A percentile compares a stretch with the other conserved stretches of the same genome.
phyloP scores from a whole-genome alignment of 1,140 invertebrate genomes.

The Pogonognathellus flavescens region DNA sequence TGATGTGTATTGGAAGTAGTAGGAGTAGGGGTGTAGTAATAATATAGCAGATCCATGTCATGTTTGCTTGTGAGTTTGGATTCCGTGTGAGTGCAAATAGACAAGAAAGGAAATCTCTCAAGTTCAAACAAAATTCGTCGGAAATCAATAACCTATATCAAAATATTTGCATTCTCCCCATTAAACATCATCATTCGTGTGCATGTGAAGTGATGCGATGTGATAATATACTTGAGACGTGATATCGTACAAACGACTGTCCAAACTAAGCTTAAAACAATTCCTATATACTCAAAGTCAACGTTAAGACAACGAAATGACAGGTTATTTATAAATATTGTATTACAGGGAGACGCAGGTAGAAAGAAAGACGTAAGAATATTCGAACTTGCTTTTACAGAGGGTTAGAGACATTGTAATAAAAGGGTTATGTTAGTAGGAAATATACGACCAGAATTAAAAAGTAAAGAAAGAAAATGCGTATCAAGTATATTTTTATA shows the following conservation, averaged over 20 bases:
- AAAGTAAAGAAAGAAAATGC: too few species aligned
- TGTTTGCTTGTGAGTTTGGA: conserved; percentile 57
- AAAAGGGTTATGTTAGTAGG: too few species aligned
- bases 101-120: conserved; percentile 66
- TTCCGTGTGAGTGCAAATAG: conserved; percentile 60
- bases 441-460: too few species aligned
- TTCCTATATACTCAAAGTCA: not conserved
- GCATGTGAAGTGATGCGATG: conserved; percentile 18
- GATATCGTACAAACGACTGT: not conserved
- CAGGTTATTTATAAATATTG: conserved; percentile 20
- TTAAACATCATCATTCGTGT: conserved; percentile 53
- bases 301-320: not conserved
- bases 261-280: not conserved
- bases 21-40: not conserved
- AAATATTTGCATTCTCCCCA: conserved; percentile 67
- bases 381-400: too few species aligned
- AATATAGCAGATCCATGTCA: conserved; percentile 53
- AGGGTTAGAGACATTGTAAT: too few species aligned
- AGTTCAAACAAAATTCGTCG: conserved; percentile 66
- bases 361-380: not conserved
- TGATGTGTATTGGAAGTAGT: not conserved
- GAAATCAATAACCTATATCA: conserved; percentile 66
- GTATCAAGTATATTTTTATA: too few species aligned
- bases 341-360: not conserved
- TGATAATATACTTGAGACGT: conserved; percentile 34